Evolutionary conservation across 2,888 invertebrate species (phyloP), one percentile per base, ranked within the genome.

Genomic region (Toxonevra muliebris): DNA sequence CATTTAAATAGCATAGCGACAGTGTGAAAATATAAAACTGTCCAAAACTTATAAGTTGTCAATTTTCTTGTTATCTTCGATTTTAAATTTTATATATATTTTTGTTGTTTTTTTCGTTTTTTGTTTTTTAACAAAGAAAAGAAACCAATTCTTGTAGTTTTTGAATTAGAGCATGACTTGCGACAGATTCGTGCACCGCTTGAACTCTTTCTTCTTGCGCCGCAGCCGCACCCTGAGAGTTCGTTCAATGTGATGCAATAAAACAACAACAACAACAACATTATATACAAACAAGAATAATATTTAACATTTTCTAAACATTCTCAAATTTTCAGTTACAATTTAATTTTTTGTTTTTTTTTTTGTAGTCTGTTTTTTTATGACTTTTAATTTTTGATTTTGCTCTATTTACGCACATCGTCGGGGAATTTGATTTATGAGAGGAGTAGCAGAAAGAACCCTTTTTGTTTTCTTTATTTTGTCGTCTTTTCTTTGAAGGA

Each of bases 391-490:
- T 55, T 61, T 66, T 61, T 52, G 61, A 57, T 61, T 61, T 66
- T 55, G 61, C 45, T 55, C 50, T 57, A 61, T 60, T 41, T 54
- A 61, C 40, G 61, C 52, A 53, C 58, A 65, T 59, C 59, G 20
- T 13, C n/a, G 10, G 10, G 9, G 43, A 61, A 48, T 17, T 50
- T 66, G 66, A 66, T 66, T 66, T 66, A 66, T 57, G 66, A 61
- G 50, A 15, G 40, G 41, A 13, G 13, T n/a, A 15, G 15, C 19
- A 54, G 43, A 43, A 20, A n/a, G 43, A 54, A 57, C 57, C 66
- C 66, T 55, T 61, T 55, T 55, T 42, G 2, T 15, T 48, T 48
- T 30, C 55, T 20, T 11, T 52, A n/a, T 20, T 52, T 20, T 13
- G 55, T 19, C 20, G n/a, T n/a, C n/a, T n/a, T n/a, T n/a, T n/a